Evolutionary conservation across 1,140 invertebrate species (phyloP).

Genomic region (Caenorhabditis briggsae): DNA sequence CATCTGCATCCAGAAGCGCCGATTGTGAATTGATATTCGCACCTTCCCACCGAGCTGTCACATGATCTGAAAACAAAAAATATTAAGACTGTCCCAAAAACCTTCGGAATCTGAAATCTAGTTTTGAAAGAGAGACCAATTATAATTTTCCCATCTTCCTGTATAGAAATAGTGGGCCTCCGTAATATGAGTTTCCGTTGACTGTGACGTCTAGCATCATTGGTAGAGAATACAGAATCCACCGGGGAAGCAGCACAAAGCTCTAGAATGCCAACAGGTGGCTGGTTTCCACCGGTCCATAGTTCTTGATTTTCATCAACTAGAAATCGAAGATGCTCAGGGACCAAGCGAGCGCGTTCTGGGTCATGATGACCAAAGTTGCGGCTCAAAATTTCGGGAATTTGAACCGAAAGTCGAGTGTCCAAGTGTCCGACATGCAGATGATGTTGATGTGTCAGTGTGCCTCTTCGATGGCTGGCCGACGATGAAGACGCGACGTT

Average conservation of each 20-base stretch:
- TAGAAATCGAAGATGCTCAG: not conserved
- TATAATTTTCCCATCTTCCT: constrained; percentile 76
- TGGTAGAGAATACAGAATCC: constrained; percentile 64
- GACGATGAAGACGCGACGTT: constrained; percentile 53
- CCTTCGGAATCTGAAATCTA: not conserved
- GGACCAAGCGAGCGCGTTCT: constrained; percentile 4
- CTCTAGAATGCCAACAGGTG: constrained; percentile 44
- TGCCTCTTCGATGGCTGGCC: constrained; percentile 63
- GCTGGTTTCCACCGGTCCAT: constrained; percentile 3
- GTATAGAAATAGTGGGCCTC: constrained; percentile 77
- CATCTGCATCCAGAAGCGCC: constrained; percentile 71
- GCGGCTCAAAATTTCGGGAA: constrained; percentile 61
- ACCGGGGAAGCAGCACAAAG: constrained; percentile 59
- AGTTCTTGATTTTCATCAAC: constrained; percentile 42
- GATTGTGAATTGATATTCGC: constrained; percentile 73
- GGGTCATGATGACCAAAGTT: not conserved
- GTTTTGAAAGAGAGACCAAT: constrained; percentile 72
- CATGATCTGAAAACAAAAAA: constrained; percentile 71
- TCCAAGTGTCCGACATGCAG: constrained; percentile 65
- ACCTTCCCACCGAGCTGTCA: constrained; percentile 77
- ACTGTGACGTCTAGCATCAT: constrained; percentile 60
- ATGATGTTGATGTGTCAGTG: constrained; percentile 63
- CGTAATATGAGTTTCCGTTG: constrained; percentile 68
- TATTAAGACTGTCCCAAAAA: not conserved
- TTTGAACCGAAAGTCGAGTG: constrained; percentile 63